A percentile compares a stretch with the other conserved stretches of the same genome.
These are phyloP conservation scores for Plebejus anna DNA, from an alignment of 2,888 invertebrate genomes.

Conservation along the genomic window DNA sequence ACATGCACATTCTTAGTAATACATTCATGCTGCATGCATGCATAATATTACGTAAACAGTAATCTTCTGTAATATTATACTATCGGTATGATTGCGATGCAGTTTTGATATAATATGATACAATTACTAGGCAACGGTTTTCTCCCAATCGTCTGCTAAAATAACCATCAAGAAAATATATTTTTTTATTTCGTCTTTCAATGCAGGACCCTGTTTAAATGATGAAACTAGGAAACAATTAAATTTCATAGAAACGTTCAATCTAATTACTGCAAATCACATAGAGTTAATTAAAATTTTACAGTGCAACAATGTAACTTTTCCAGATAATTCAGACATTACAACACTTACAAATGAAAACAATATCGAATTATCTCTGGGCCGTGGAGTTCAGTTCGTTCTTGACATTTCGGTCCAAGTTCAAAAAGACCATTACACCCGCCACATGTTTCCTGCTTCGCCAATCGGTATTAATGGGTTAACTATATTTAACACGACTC, in stretches of 20 bases:
- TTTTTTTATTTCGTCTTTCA: too few relatives aligned
- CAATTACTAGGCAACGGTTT: background rate
- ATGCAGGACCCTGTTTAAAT: too few relatives aligned
- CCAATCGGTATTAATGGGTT: conserved; percentile 19
- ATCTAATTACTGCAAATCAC: background rate
- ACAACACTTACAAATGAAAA: background rate
- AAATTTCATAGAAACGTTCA: too few relatives aligned
- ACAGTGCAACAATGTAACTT: background rate
- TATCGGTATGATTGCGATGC: background rate
- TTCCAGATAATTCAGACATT: background rate
- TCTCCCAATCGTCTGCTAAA: background rate
- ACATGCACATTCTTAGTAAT: background rate
- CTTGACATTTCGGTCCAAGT: conserved; percentile 31
- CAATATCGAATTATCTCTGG: background rate
- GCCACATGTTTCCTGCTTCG: conserved; percentile 28
- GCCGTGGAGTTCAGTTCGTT: conserved; percentile 22
- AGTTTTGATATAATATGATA: too few relatives aligned
- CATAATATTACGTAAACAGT: too few relatives aligned
- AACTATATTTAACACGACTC: conserved; percentile 6
- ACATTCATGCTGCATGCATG: background rate
- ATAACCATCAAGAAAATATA: too few relatives aligned
- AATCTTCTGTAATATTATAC: background rate
- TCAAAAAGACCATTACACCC: conserved; percentile 28
- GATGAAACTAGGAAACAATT: too few relatives aligned
- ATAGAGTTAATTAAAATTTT: background rate